Conservation (phyloP, 1,140 invertebrate genomes). For the Neodiprion virginianus region DNA sequence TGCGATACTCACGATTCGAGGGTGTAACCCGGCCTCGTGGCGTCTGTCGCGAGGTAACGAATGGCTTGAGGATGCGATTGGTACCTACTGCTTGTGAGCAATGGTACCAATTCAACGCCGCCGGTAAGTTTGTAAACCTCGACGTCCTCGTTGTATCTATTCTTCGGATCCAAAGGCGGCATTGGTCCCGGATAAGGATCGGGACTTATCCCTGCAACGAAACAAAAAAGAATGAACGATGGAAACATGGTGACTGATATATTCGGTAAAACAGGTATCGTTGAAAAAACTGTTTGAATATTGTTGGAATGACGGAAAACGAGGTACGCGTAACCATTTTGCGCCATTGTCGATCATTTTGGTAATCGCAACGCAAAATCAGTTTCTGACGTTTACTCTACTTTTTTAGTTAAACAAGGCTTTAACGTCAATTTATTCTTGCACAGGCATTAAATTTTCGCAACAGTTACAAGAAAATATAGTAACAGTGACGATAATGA, state of each 20-base stretch:
- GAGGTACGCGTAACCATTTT: too few species aligned
- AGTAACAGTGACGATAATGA: too few species aligned
- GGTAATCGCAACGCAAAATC: too few species aligned
- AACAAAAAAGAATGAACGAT: neutral
- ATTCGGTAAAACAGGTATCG: too few species aligned
- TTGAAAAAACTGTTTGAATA: neutral
- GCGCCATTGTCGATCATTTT: too few species aligned
- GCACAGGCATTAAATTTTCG: too few species aligned
- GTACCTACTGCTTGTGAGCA: slow-evolving; percentile 64
- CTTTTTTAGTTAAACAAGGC: too few species aligned
- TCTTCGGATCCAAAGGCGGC: slow-evolving; percentile 22
- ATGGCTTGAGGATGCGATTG: slow-evolving; percentile 40
- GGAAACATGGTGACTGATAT: neutral
- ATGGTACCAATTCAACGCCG: slow-evolving; percentile 73
- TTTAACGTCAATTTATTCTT: too few species aligned
- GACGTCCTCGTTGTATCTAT: slow-evolving; percentile 41
- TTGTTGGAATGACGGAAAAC: too few species aligned
- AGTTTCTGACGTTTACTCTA: too few species aligned
- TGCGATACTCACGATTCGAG: slow-evolving; percentile 47
- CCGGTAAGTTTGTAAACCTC: slow-evolving; percentile 60
- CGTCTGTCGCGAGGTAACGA: slow-evolving; percentile 63
- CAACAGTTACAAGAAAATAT: too few species aligned
- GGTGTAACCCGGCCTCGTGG: slow-evolving; percentile 59
- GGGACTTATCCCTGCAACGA: slow-evolving; percentile 11
- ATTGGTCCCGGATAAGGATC: slow-evolving; percentile 19